These are phyloP conservation scores for Upupa epops DNA, from an alignment of 2,113 vertebrate species.

Conservation along the genomic window DNA sequence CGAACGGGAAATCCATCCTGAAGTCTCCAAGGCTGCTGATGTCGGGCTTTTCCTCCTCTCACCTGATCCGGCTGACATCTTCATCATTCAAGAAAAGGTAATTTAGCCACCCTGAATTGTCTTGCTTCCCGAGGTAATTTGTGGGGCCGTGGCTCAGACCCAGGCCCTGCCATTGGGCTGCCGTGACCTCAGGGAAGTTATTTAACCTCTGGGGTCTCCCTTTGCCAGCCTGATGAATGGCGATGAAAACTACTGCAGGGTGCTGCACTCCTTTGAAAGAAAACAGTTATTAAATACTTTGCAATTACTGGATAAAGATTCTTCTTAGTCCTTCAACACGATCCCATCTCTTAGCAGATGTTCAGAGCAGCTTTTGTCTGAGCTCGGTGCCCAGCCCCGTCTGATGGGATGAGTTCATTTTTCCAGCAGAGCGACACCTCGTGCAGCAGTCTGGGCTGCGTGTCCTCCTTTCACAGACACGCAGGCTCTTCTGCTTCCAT, in stretches of 20 bases:
- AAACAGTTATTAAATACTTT: slow-evolving; percentile 20
- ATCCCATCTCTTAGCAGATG: slow-evolving; percentile 13
- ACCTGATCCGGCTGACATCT: neutral
- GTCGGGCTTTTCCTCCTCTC: neutral
- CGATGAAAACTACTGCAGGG: slow-evolving; percentile 22
- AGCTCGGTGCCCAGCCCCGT: neutral
- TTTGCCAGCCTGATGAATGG: slow-evolving; percentile 26
- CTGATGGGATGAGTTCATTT: slow-evolving; percentile 29
- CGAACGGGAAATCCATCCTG: neutral
- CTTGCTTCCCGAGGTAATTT: neutral
- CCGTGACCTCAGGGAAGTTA: slow-evolving; percentile 23
- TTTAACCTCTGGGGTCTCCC: slow-evolving; percentile 21
- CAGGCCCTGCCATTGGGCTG: neutral
- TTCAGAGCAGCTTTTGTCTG: slow-evolving; percentile 17
- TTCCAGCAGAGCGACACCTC: neutral
- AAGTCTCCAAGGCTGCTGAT: neutral
- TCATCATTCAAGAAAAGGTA: slow-evolving; percentile 54
- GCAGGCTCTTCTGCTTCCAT: neutral
- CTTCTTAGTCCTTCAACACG: neutral
- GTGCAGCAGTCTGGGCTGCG: neutral
- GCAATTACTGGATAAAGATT: slow-evolving; percentile 33
- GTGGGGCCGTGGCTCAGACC: neutral
- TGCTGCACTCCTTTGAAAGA: neutral
- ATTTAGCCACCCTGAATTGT: neutral
- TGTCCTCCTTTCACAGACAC: neutral